Percentiles rank a stretch among this genome's conserved stretches.
Conservation (phyloP, 2,113 vertebrate species). For the Melanerpes formicivorus region DNA sequence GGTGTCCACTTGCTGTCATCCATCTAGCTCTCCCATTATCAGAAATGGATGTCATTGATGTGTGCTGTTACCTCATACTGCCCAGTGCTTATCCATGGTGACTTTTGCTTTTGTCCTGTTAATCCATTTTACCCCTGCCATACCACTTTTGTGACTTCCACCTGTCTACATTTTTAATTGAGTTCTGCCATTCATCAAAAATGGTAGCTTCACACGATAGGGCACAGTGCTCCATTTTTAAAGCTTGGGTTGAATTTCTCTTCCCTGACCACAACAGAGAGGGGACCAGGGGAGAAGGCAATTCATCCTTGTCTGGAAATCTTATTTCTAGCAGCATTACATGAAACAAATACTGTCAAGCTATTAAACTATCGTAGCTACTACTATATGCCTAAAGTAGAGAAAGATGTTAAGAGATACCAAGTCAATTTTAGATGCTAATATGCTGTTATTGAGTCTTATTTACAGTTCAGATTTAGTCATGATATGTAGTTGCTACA, state of each 20-base stretch:
- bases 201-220: neutral
- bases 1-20: neutral
- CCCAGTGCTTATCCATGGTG: neutral
- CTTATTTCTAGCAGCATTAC: neutral
- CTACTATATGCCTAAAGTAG: fast-evolving
- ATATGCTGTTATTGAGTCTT: neutral
- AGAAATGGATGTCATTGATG: neutral
- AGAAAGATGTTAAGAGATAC: neutral
- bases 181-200: neutral
- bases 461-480: neutral
- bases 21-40: neutral
- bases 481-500: neutral
- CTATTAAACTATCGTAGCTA: neutral
- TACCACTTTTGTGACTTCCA: fast-evolving
- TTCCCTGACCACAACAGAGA: neutral
- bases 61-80: neutral
- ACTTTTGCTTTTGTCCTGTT: neutral
- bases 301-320: neutral
- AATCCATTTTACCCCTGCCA: neutral
- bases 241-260: neutral
- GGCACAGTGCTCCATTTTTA: neutral
- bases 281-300: neutral
- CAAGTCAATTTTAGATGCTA: neutral
- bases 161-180: neutral
- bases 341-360: neutral